Percentiles rank a stretch among this genome's conserved stretches.
Evolutionary conservation across 2,888 invertebrate species (phyloP).

Genomic region (Synanthedon formicaeformis): DNA sequence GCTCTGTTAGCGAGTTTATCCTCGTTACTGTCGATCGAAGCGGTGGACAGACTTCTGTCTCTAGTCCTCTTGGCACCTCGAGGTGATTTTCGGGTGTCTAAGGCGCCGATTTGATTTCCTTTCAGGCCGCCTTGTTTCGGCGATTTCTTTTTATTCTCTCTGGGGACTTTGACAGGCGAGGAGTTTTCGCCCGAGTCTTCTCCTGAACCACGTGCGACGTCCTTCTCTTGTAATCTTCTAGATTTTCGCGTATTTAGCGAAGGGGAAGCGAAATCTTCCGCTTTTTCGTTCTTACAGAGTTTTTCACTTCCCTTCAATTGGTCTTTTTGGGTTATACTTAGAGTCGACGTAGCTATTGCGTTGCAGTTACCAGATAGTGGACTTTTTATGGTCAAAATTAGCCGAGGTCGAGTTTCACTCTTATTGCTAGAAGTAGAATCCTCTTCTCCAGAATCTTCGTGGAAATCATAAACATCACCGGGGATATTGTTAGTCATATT

Average conservation of each 20-base stretch:
- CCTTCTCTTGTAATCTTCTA: slow-evolving; percentile 81
- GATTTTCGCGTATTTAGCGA: slow-evolving; percentile 83
- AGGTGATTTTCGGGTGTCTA: slow-evolving; percentile 72
- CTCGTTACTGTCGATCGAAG: slow-evolving; percentile 73
- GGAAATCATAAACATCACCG: slow-evolving; percentile 90
- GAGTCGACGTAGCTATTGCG: slow-evolving; percentile 46
- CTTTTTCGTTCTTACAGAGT: slow-evolving; percentile 51
- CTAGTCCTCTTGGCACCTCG: slow-evolving; percentile 73
- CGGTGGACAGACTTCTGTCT: slow-evolving; percentile 75
- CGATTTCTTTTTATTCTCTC: slow-evolving; percentile 55
- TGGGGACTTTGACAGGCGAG: slow-evolving; percentile 75
- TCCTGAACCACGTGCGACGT: slow-evolving; percentile 79
- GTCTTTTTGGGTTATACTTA: slow-evolving; percentile 50
- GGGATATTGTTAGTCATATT: slow-evolving; percentile 71
- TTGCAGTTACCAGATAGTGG: slow-evolving; percentile 63
- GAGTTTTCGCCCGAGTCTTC: slow-evolving; percentile 90
- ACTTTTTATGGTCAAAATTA: slow-evolving; percentile 86
- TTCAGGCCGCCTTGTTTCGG: slow-evolving; percentile 64
- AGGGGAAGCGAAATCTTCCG: slow-evolving; percentile 74
- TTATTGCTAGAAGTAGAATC: slow-evolving; percentile 51
- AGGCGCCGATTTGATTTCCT: slow-evolving; percentile 15
- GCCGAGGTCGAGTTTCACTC: slow-evolving; percentile 74
- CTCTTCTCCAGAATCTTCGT: slow-evolving; percentile 90
- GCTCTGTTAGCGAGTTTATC: slow-evolving; percentile 57
- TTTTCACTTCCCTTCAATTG: slow-evolving; percentile 38